Base-by-base conservation (phyloP, 2,888 invertebrate genomes). In the Penaeus monodon region DNA sequence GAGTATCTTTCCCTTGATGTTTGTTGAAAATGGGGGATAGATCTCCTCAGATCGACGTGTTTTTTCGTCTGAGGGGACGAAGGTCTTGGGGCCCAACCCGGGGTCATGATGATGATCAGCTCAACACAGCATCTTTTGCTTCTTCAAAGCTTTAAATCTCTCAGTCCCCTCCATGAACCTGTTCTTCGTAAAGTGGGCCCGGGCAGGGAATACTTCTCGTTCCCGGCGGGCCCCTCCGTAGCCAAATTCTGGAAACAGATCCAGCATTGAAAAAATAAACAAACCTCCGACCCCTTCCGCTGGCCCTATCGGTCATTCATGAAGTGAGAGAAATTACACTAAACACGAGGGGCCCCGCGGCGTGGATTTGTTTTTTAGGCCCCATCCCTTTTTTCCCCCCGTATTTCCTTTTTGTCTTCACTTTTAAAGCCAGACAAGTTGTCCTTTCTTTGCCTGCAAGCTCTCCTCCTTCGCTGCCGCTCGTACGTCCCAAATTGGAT, bases 51-150 rank as follows among this genome's bases (percentile, higher is more conserved):
- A n/a, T 86, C 83, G 38, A 89, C 84, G 24, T 84, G 81, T n/a
- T 63, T 84, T 44, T 12, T 88, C 84, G 65, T 89, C 89, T 2
- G 88, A 89, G 17, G 84, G 84, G 49, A 89, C 70, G 68, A 89
- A 89, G 10, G 86, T 88, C 66, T 88, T 88, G 17, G 88, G 88
- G 2, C 84, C 85, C 17, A 82, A 74, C 1, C 89, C 89, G 44
- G 89, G 57, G 88, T 89, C 89, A 89, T 89, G 44, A 89, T 83
- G 78, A 86, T 88, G 38, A 89, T 77, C 14, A 89, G 65, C 89
- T 86, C 12, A 89, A 68, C 85, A 86, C 24, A 86, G 65, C 33
- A 77, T 38, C 22, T 64, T 65, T 33, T 89, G 89, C 82, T 84
- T 6, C 22, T 22, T 85, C 81, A 17, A n/a, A 24, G 57, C 84